phyloP scores from a whole-genome alignment of 1,140 invertebrate genomes.

The Brachionus rubens region DNA sequence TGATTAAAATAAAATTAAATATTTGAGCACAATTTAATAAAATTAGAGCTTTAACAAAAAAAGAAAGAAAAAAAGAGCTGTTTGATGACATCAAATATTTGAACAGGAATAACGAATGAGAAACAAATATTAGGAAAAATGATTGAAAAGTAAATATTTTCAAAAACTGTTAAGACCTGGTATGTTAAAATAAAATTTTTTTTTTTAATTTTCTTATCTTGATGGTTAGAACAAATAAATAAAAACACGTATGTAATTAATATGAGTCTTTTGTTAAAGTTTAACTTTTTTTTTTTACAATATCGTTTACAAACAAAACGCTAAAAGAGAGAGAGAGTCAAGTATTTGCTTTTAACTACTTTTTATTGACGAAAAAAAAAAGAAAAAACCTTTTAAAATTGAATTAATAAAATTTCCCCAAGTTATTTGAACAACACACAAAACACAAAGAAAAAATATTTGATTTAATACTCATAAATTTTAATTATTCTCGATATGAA shows the following conservation, averaged over 20 bases:
- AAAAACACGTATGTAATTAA: constrained; percentile 26
- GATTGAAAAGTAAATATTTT: constrained; percentile 19
- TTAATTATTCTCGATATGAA: not conserved
- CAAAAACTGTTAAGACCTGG: constrained; percentile 5
- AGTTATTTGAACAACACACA: constrained; percentile 15
- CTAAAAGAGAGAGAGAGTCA: not conserved
- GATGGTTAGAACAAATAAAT: not conserved
- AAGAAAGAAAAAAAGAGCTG: no score
- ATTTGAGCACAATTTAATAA: constrained; percentile 21
- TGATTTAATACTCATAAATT: constrained; percentile 18
- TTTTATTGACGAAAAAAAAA: no score
- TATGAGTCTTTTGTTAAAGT: not conserved
- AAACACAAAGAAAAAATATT: no score
- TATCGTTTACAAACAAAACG: not conserved
- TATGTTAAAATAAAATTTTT: not conserved
- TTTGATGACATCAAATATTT: constrained; percentile 19
- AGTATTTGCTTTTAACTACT: constrained; percentile 25
- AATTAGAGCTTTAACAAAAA: no score
- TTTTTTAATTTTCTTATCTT: not conserved
- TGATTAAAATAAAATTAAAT: constrained; percentile 20
- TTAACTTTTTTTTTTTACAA: no score
- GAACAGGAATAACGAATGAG: constrained; percentile 36
- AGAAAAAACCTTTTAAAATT: no score
- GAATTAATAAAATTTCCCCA: not conserved
- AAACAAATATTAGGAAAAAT: constrained; percentile 32